Base-by-base conservation (phyloP, 2,888 invertebrate genomes). In the Heteromurus nitidus region DNA sequence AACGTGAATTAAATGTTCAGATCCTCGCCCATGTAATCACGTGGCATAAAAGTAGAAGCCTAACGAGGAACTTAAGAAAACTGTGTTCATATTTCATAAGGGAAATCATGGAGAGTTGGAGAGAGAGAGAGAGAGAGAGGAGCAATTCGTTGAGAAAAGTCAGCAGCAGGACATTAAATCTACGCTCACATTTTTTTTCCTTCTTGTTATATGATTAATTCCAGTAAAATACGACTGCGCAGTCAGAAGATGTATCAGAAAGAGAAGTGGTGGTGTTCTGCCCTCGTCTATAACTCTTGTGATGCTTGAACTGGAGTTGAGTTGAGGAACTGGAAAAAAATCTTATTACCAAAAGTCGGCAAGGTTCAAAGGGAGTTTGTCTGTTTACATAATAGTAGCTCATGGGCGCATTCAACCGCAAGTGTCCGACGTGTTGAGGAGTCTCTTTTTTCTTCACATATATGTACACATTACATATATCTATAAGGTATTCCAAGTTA, bases 311-410 rank as follows among this genome's bases (percentile, higher is more conserved):
- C 55, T 55, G 3, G 3, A 31, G 42, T 69, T 50, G 68, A 69
- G 65, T 55, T 65, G 47, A 73, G 68, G 73, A 36, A 73, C 73
- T 67, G 75, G 73, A 82, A 77, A 82, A 81, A 83, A 85, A 81
- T 77, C 83, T 79, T 83, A 85, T 83, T 85, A 83, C 85, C 68
- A 75, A 81, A n/a, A 83, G 85, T 85, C 85, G 85, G 85, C 85
- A 85, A 81, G 82, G 75, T 76, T 85, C 85, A 85, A 85, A 85
- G 74, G 64, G 58, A 82, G 75, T 82, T 80, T 77, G 74, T 82
- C 85, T 85, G 85, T 85, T 85, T 85, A 85, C 85, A 85, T 85
- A 85, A 85, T 85, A 83, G 83, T 72, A 83, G 85, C 83, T 85
- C 85, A 85, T 83, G 82, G 85, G 85, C 85, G 83, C 85, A 84